Percentiles rank a stretch among this genome's conserved stretches.
Conservation (phyloP, 1,140 invertebrate species). For the Carposina sasakii region DNA sequence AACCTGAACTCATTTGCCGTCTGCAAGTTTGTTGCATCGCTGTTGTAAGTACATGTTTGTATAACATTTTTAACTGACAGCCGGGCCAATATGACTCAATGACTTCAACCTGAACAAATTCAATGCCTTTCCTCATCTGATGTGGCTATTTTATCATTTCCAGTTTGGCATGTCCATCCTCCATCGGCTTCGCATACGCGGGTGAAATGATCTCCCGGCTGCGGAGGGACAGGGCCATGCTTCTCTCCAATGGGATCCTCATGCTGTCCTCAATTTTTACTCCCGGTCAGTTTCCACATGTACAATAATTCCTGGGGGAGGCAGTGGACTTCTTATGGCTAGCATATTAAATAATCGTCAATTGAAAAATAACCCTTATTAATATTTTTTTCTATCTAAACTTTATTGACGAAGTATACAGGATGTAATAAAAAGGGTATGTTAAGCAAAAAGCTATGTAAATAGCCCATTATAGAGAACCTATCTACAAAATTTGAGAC, state of each 20-base stretch:
- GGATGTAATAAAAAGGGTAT: too few species aligned
- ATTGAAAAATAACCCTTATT: too few species aligned
- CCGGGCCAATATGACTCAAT: background rate
- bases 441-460: too few species aligned
- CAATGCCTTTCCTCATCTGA: background rate
- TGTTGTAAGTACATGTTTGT: conserved; percentile 48
- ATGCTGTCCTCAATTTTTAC: conserved; percentile 41
- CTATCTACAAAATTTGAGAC: too few species aligned
- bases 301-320: too few species aligned
- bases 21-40: conserved; percentile 43
- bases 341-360: too few species aligned
- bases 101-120: background rate
- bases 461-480: too few species aligned
- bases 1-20: conserved; percentile 38
- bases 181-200: conserved; percentile 46
- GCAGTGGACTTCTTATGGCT: too few species aligned
- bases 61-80: background rate
- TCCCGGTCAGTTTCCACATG: conserved; percentile 30
- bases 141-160: conserved; percentile 12
- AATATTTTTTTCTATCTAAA: too few species aligned
- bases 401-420: too few species aligned
- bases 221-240: conserved; percentile 36
- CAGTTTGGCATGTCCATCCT: conserved; percentile 48
- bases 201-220: conserved; percentile 43
- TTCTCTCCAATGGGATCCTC: conserved; percentile 41